Conservation (phyloP, 2,888 invertebrate genomes). For the Drosophila kuntzei region DNA sequence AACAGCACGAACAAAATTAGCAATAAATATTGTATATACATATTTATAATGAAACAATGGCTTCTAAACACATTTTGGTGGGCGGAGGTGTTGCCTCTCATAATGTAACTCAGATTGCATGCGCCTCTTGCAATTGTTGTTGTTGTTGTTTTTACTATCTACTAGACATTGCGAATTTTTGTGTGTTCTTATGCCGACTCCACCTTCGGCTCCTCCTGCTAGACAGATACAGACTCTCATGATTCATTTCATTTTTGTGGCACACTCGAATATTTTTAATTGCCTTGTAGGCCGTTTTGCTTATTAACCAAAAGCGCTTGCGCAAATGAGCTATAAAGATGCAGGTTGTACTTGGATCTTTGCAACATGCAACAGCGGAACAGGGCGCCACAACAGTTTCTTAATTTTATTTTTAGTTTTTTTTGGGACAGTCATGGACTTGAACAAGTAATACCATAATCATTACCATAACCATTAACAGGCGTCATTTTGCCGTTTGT, state of each 20-base stretch:
- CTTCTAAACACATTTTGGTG: conserved; percentile 55
- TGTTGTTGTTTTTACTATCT: too few species aligned
- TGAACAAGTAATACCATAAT: conserved; percentile 43
- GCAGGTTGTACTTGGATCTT: conserved; percentile 22
- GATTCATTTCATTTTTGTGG: conserved; percentile 42
- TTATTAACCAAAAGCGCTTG: conserved; percentile 63
- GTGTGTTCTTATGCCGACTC: conserved; percentile 34
- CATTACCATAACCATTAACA: conserved; percentile 43
- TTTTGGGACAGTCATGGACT: not conserved
- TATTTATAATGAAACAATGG: conserved; percentile 55
- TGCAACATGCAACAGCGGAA: conserved; percentile 9
- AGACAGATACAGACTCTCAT: conserved; percentile 21
- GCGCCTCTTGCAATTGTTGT: conserved; percentile 23
- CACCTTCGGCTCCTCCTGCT: conserved; percentile 14
- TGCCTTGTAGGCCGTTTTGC: conserved; percentile 73
- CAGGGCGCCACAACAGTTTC: conserved; percentile 9
- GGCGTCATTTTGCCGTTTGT: conserved; percentile 43
- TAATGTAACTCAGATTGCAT: conserved; percentile 51
- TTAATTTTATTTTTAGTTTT: not conserved
- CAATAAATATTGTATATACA: conserved; percentile 37
- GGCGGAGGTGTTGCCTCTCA: conserved; percentile 70
- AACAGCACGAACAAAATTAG: conserved; percentile 46
- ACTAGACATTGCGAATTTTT: conserved; percentile 26
- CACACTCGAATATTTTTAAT: conserved; percentile 54
- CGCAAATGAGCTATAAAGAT: conserved; percentile 50